Conservation (phyloP, 2,113 vertebrate genomes). For the Bufo gargarizans region DNA sequence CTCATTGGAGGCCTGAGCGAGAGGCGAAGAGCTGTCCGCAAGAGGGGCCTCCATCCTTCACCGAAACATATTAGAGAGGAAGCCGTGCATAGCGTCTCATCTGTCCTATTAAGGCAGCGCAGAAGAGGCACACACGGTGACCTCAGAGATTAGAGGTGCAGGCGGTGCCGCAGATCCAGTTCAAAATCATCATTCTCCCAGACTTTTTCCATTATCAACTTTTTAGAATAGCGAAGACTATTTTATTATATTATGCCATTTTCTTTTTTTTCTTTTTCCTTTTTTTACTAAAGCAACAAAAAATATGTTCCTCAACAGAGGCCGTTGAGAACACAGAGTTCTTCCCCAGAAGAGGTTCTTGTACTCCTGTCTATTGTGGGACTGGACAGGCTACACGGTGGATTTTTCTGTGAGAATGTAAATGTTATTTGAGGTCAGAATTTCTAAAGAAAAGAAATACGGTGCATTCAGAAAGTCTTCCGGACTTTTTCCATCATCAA, state of each 20-base stretch:
- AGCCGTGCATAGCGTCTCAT: conserved; percentile 53
- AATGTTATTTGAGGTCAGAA: no score
- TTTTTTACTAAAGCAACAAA: not conserved
- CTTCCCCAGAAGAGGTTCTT: not conserved
- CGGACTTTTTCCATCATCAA: no score
- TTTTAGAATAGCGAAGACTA: conserved; percentile 12
- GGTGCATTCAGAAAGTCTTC: no score
- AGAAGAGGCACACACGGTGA: conserved; percentile 39
- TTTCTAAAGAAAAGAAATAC: no score
- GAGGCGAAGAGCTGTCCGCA: conserved; percentile 45
- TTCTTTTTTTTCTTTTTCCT: not conserved
- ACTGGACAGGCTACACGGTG: no score
- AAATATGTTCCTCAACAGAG: not conserved
- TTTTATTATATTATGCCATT: not conserved
- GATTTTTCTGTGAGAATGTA: no score
- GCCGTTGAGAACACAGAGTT: not conserved
- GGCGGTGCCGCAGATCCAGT: not conserved
- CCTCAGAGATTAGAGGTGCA: conserved; percentile 50
- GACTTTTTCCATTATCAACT: conserved; percentile 36
- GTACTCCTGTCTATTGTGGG: not conserved
- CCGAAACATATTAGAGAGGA: conserved; percentile 47
- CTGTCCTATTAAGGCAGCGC: conserved; percentile 47
- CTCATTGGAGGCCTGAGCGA: conserved; percentile 55
- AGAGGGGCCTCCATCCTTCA: conserved; percentile 53
- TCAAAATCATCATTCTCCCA: conserved; percentile 34